Evolutionary conservation across 2,888 invertebrate genomes (phyloP).

Genomic region (Apoda limacodes): DNA sequence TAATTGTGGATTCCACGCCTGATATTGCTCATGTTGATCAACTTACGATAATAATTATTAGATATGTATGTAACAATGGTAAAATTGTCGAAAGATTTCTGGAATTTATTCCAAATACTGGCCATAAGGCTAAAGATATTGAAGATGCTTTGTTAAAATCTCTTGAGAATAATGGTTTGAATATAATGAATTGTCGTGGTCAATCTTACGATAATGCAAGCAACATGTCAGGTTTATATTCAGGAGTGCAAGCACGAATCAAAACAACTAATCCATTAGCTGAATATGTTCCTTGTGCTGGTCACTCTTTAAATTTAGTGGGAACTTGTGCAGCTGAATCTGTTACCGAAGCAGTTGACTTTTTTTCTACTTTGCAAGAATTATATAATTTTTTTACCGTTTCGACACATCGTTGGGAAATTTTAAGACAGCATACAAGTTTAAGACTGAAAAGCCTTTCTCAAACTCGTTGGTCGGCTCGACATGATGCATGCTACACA

Average conservation of each 20-base stretch:
- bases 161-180: background rate
- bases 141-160: too few relatives aligned
- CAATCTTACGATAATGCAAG: slow-evolving; percentile 1
- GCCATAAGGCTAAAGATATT: too few relatives aligned
- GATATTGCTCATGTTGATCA: slow-evolving; percentile 11
- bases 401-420: background rate
- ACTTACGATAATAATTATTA: slow-evolving; percentile 6
- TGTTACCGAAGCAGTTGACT: background rate
- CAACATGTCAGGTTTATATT: background rate
- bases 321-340: background rate
- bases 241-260: background rate
- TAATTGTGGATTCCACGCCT: slow-evolving; percentile 10
- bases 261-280: background rate
- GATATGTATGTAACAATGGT: slow-evolving; percentile 6
- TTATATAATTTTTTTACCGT: background rate
- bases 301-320: background rate
- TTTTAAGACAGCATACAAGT: background rate
- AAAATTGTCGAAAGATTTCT: slow-evolving; percentile 5
- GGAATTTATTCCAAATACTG: slow-evolving; percentile 3
- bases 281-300: slow-evolving; percentile 1
- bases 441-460: background rate
- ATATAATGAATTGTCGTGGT: slow-evolving; percentile 2
- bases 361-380: background rate
- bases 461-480: background rate
- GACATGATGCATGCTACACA: background rate